Conservation (phyloP, 2,888 invertebrate genomes). For the Adineta ricciae region DNA sequence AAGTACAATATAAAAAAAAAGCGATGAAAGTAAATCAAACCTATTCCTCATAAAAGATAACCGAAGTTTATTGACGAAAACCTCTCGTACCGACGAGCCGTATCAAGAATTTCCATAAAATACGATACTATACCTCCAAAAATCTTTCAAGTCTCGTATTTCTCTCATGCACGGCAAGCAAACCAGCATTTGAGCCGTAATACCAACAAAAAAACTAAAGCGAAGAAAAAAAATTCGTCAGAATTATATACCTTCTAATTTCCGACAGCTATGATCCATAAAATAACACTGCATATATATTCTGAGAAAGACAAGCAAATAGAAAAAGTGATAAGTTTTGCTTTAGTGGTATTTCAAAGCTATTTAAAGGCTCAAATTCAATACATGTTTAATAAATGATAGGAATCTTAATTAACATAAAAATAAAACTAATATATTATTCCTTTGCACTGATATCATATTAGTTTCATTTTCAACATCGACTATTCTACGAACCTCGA, state of each 20-base stretch:
- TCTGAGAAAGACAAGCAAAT: too few relatives aligned
- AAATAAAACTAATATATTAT: not conserved
- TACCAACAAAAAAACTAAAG: not conserved
- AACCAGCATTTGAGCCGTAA: not conserved
- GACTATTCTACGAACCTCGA: not conserved
- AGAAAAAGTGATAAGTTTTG: not conserved
- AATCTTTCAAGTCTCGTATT: not conserved
- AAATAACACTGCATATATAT: not conserved
- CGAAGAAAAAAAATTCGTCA: not conserved
- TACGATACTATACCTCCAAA: not conserved
- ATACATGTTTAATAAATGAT: not conserved
- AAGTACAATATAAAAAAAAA: not conserved
- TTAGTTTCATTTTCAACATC: too few relatives aligned
- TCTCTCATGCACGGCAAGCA: not conserved
- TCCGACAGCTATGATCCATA: not conserved
- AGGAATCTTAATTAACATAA: not conserved
- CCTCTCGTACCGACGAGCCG: not conserved
- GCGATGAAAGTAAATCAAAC: not conserved
- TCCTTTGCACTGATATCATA: too few relatives aligned
- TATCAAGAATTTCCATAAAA: too few relatives aligned
- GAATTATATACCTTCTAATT: not conserved
- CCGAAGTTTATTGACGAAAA: not conserved
- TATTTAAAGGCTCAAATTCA: not conserved
- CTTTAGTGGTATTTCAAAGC: not conserved
- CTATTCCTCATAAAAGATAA: not conserved